These are phyloP conservation scores for Oreochromis niloticus DNA, from an alignment of 2,113 vertebrate species.

Conservation along the genomic window DNA sequence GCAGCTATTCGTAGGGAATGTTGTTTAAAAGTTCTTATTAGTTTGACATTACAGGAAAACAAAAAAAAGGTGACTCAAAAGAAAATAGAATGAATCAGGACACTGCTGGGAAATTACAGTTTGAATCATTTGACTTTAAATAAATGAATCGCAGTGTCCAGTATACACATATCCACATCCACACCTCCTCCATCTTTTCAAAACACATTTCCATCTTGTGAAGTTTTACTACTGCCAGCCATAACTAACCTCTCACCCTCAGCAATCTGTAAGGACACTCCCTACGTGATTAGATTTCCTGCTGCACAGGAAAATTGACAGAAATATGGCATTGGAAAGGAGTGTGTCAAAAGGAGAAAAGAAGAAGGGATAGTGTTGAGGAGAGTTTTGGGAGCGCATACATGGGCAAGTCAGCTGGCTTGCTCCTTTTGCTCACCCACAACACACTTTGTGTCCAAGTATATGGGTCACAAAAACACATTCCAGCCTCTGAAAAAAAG, in stretches of 20 bases:
- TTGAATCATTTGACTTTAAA: not conserved
- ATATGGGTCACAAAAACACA: constrained; percentile 49
- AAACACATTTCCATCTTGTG: not conserved
- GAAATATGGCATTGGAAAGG: not conserved
- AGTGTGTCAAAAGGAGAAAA: not conserved
- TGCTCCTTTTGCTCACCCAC: not conserved
- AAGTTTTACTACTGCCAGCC: not conserved
- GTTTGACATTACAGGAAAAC: not conserved
- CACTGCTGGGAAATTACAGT: not conserved
- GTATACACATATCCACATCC: not conserved
- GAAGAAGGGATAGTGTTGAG: not conserved
- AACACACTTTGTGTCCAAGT: not conserved
- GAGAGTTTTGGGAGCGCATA: not conserved
- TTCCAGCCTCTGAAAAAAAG: not conserved
- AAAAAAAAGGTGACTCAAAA: not conserved
- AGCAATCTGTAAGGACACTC: constrained; percentile 27
- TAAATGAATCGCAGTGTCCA: not conserved
- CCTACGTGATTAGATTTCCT: constrained; percentile 52
- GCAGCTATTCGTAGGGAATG: not conserved
- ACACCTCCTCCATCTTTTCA: not conserved
- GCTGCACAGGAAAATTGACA: not conserved
- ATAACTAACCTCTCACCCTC: constrained; percentile 21
- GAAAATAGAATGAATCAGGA: not conserved
- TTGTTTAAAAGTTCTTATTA: not conserved
- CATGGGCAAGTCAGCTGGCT: not conserved